Evolutionary conservation across 2,113 vertebrate genomes (phyloP).

Genomic region (Sarotherodon lohbergeri): DNA sequence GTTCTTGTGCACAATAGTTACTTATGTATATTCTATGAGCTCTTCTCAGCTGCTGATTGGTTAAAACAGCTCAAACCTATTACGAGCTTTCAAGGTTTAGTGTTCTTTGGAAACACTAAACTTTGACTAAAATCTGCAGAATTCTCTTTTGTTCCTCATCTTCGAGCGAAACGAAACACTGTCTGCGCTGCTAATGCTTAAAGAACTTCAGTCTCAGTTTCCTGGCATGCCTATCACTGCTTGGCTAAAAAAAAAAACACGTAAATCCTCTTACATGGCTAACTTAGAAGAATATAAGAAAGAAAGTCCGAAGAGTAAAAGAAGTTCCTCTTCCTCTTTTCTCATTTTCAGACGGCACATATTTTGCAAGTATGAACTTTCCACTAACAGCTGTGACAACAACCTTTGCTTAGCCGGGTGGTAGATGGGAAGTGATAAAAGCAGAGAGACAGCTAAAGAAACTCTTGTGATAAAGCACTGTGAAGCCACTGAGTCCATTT

Average conservation of each 20-base stretch:
- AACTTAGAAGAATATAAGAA: not conserved
- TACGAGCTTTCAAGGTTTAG: not conserved
- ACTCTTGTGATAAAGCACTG: not conserved
- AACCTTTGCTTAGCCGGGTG: not conserved
- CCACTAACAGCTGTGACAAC: conserved; percentile 49
- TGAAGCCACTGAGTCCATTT: not conserved
- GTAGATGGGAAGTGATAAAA: not conserved
- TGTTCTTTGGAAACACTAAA: not conserved
- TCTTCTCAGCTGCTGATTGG: not conserved
- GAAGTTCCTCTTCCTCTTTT: conserved; percentile 68
- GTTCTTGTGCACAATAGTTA: not conserved
- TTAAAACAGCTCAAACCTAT: not conserved
- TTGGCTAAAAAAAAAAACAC: not conserved
- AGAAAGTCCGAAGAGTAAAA: not conserved
- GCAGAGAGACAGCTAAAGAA: not conserved
- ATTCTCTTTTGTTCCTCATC: not conserved
- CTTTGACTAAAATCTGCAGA: not conserved
- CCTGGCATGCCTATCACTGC: not conserved
- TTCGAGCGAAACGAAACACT: not conserved
- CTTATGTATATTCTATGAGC: not conserved
- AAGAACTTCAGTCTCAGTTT: not conserved
- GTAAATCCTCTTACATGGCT: not conserved
- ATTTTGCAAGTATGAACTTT: conserved; percentile 72
- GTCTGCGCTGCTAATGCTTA: not conserved
- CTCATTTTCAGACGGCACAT: conserved; percentile 43